These are phyloP conservation scores for Notoglanidium macrostoma DNA, from an alignment of 2,797 vertebrate species.

Conservation along the genomic window DNA sequence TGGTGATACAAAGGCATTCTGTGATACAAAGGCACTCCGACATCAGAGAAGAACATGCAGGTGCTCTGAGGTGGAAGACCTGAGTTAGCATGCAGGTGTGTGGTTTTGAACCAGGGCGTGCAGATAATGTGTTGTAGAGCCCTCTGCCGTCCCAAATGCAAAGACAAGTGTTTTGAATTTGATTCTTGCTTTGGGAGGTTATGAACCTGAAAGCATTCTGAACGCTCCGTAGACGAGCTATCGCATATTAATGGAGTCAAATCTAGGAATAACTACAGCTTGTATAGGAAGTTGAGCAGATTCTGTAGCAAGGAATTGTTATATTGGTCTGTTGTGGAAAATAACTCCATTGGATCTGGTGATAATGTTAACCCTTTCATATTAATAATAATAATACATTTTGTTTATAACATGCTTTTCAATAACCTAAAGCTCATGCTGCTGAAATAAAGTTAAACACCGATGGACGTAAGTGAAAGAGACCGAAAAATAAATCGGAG, in stretches of 20 bases:
- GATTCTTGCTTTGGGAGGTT: conserved; percentile 14
- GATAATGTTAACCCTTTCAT: neutral
- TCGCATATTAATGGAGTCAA: neutral
- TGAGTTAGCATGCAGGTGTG: conserved; percentile 9
- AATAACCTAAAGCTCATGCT: neutral
- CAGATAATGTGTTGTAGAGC: neutral
- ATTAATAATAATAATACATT: neutral
- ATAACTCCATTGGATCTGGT: neutral
- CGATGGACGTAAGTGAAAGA: neutral
- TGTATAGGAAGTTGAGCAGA: no score
- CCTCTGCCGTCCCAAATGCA: neutral
- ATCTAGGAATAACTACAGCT: conserved; percentile 2
- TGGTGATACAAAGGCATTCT: neutral
- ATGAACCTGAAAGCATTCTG: conserved; percentile 15
- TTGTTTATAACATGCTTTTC: neutral
- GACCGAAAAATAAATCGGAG: neutral
- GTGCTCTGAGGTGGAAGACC: neutral
- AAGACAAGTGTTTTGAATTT: conserved; percentile 7
- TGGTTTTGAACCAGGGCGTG: conserved; percentile 3
- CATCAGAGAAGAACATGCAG: neutral
- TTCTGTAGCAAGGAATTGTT: neutral
- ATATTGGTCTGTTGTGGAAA: neutral
- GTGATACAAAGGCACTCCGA: neutral
- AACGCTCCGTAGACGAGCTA: neutral
- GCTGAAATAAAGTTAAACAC: neutral